Base-by-base conservation (phyloP, 2,888 invertebrate genomes). In the Bimastos eiseni region DNA sequence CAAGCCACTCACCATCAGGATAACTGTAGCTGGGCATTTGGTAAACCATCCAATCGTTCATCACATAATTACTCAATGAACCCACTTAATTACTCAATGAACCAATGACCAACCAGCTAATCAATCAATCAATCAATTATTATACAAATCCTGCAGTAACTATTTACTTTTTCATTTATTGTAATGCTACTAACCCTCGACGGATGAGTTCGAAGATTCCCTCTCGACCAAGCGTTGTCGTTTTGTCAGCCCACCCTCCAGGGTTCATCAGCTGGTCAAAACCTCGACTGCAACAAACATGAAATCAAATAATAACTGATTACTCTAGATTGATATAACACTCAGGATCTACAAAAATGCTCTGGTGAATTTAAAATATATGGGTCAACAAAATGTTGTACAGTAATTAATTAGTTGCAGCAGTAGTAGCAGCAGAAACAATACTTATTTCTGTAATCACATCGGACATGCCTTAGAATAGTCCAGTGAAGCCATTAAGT, bases 171-270 rank as follows among this genome's bases (percentile, higher is more conserved):
- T 33, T 19, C 30, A n/a, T 89, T 6, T 30, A n/a, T 24, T 49
- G 38, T 83, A 30, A n/a, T n/a, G 24, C 34, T 38, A 95, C 93
- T 89, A 93, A 95, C 95, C 95, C 95, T 93, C 94, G 93, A n/a
- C 91, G 92, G 89, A 95, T 95, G 83, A 95, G 94, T 89, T 95
- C 94, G 92, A 95, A 95, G 94, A 95, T 95, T 34, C 95, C 95
- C 89, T 93, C 93, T 44, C 94, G 93, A 6, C 95, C 95, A 83
- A 95, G 93, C 33, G 95, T 95, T 95, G 95, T 95, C 36, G 95
- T 95, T 91, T 94, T 95, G 93, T 95, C 95, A 36, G 95, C 95
- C 95, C 95, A 95, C 70, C 95, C 95, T 91, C 94, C 94, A 8
- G 94, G 94, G 37, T 94, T 94, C 49, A 95, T 93, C 88, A 96